Base-by-base conservation (phyloP, 2,888 invertebrate genomes). In the Mythimna lalbum region DNA sequence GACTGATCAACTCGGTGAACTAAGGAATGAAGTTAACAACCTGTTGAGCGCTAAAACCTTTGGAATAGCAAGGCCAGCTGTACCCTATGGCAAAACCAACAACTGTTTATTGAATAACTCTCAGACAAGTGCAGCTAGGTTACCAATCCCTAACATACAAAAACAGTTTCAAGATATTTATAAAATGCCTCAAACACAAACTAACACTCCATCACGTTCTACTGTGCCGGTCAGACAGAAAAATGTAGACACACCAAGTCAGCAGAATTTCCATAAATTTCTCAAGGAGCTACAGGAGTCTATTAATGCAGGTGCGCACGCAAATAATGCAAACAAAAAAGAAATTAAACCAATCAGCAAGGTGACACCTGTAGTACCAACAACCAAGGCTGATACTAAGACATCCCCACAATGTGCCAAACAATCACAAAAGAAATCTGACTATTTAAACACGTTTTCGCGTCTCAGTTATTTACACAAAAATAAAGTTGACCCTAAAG, bases 391-490 rank as follows among this genome's bases (percentile, higher is more conserved):
- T 69, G 86, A 90, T 80, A 62, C 78, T 27, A 86, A 84, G 67
- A 53, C 84, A 49, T 69, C 75, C 80, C 80, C 86, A 57, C 90
- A 85, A 84, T 78, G 91, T 92, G 90, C 91, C 90, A 94, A 93
- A 93, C 86, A 81, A 81, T 50, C 78, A 52, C 89, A 86, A 62
- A 94, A 92, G 84, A 93, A 92, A 82, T 86, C 86, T 47, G 89
- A 88, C 66, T 92, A 91, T 36, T 92, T 92, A 4, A 93, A 95
- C 67, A 96, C 96, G 4, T 96, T 95, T 82, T 88, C 95, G 19
- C 92, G 96, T 39, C 91, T 93, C 61, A 95, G 91, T 78, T 96
- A 95, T 78, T 90, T 94, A 90, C 94, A 95, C 80, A 95, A 93
- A 85, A 94, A 93, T 84, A 93, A 93, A 81, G 86, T 73, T 39